Percentiles rank a stretch among this genome's conserved stretches.
Evolutionary conservation across 2,888 invertebrate species (phyloP).

Genomic region (Ochropleura leucogaster): DNA sequence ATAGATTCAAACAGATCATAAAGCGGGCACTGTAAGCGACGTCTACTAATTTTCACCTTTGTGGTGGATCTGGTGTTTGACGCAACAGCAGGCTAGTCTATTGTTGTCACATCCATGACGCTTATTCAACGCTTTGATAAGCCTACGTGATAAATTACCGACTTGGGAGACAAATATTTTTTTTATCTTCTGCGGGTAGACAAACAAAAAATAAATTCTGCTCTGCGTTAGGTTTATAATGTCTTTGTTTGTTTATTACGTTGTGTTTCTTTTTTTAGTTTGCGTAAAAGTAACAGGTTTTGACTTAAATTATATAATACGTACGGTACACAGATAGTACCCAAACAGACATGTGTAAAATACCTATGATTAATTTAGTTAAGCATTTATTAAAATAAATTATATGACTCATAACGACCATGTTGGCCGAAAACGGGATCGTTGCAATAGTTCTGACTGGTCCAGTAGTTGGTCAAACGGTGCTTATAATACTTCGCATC

Average conservation of each 20-base stretch:
- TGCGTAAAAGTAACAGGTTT: constrained; percentile 1
- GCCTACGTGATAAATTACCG: constrained; percentile 76
- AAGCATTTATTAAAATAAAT: background rate
- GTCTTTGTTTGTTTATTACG: constrained; percentile 45
- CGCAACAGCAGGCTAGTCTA: constrained; percentile 65
- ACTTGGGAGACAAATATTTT: constrained; percentile 69
- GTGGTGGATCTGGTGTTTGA: constrained; percentile 66
- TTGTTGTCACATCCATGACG: constrained; percentile 77
- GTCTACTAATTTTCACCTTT: constrained; percentile 70
- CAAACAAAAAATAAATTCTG: constrained; percentile 51
- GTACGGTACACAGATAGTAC: background rate
- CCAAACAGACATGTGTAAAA: background rate
- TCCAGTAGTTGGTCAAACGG: too few relatives aligned
- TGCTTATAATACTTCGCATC: too few relatives aligned
- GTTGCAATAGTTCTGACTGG: too few relatives aligned
- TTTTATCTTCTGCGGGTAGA: constrained; percentile 27
- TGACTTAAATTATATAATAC: constrained; percentile 10
- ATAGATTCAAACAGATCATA: constrained; percentile 54
- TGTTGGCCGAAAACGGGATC: background rate
- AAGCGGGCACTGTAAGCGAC: constrained; percentile 59
- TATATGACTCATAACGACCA: background rate
- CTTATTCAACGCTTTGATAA: constrained; percentile 75
- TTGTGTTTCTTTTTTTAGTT: constrained; percentile 16
- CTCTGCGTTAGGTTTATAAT: constrained; percentile 42
- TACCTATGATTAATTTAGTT: background rate